Conservation (phyloP, 2,888 invertebrate species). For the Seira sanloemensis region DNA sequence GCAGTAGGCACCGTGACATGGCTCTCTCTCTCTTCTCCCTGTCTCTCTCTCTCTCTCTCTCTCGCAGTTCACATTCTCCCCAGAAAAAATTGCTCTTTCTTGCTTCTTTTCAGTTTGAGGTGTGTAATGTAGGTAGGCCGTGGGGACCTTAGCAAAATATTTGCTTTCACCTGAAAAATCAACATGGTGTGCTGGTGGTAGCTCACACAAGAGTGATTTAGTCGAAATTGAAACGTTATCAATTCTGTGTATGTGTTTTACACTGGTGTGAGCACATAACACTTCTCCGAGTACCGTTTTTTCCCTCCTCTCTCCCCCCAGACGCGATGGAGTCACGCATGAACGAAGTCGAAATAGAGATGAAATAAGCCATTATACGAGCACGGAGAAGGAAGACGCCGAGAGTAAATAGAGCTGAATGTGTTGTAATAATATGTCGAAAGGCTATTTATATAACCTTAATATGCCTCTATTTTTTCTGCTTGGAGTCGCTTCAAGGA, state of each 20-base stretch:
- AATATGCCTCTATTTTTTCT: neutral
- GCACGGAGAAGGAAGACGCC: no score
- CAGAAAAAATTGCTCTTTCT: slow-evolving; percentile 5
- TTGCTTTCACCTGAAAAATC: slow-evolving; percentile 20
- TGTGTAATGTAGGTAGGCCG: slow-evolving; percentile 8
- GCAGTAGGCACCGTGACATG: neutral
- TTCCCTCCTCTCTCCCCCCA: neutral
- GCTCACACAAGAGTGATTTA: neutral
- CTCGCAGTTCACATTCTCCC: neutral
- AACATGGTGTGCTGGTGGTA: slow-evolving; percentile 1
- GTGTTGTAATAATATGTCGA: slow-evolving; percentile 4
- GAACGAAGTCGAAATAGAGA: slow-evolving; percentile 1
- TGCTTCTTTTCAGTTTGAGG: slow-evolving; percentile 5
- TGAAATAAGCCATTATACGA: slow-evolving; percentile 7
- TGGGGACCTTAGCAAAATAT: slow-evolving; percentile 6
- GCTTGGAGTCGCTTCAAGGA: neutral
- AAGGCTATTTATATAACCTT: slow-evolving; percentile 11
- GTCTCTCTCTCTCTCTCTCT: no score
- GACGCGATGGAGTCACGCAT: slow-evolving; percentile 8
- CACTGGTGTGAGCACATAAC: slow-evolving; percentile 3
- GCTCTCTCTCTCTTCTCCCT: neutral
- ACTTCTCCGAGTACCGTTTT: no score
- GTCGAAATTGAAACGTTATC: slow-evolving; percentile 17
- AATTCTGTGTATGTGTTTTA: neutral
- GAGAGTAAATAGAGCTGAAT: slow-evolving; percentile 3